Conservation (phyloP, 2,888 invertebrate genomes). For the Ophion ellenae region DNA sequence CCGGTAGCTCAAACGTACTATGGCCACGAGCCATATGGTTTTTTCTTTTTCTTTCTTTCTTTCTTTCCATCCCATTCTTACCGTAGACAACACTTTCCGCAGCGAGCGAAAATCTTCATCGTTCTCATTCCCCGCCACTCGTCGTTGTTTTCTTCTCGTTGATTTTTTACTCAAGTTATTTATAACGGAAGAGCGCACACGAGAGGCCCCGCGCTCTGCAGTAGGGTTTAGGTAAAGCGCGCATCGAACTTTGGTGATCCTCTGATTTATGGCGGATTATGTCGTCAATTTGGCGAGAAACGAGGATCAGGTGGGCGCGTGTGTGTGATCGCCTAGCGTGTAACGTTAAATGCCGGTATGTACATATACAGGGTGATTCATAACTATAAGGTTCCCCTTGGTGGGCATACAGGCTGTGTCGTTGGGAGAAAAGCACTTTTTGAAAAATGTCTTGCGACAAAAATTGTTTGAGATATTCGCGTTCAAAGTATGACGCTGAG, state of each 20-base stretch:
- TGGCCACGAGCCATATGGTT: conserved; percentile 38
- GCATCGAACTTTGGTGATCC: conserved; percentile 76
- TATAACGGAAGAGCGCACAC: conserved; percentile 42
- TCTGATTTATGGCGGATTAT: conserved; percentile 83
- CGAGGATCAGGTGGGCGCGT: conserved; percentile 81
- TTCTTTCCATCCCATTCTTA: conserved; percentile 12
- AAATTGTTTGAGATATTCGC: no score
- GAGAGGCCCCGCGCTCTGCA: conserved; percentile 27
- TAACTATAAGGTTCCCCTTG: neutral
- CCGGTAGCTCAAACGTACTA: conserved; percentile 77
- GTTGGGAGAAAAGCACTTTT: neutral
- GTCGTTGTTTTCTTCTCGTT: neutral
- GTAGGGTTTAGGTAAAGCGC: conserved; percentile 26
- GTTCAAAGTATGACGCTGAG: no score
- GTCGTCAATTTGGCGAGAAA: conserved; percentile 80
- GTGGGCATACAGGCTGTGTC: no score
- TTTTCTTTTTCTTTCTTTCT: neutral
- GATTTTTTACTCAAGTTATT: conserved; percentile 30
- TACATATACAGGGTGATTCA: neutral
- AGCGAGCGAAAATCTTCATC: conserved; percentile 36
- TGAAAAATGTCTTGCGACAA: no score
- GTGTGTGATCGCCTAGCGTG: conserved; percentile 49
- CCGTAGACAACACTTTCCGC: conserved; percentile 30
- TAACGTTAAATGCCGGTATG: conserved; percentile 41
- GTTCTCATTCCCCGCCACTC: neutral